Evolutionary conservation across 1,140 invertebrate species (phyloP).

Genomic region (Forficula auricularia): DNA sequence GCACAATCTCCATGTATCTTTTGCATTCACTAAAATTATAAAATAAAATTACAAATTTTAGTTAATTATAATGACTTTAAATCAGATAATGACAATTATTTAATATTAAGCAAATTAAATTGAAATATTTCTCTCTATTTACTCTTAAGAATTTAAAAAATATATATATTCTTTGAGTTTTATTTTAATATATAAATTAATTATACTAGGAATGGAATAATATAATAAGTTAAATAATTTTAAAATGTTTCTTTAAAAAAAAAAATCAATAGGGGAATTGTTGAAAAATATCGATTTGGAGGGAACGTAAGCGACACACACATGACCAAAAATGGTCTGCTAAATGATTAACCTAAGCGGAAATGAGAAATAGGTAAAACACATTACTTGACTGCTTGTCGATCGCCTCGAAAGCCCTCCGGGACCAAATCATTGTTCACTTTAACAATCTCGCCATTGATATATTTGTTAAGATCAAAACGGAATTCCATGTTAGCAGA

Average conservation of each 20-base stretch:
- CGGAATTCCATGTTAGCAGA: slow-evolving; percentile 35
- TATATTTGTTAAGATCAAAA: slow-evolving; percentile 38
- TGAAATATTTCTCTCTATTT: too few relatives aligned
- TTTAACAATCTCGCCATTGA: slow-evolving; percentile 37
- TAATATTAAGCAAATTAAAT: too few relatives aligned
- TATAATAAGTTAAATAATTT: too few relatives aligned
- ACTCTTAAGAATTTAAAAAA: too few relatives aligned
- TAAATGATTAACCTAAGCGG: neutral
- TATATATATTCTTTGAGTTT: too few relatives aligned
- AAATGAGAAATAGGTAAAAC: too few relatives aligned
- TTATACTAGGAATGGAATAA: too few relatives aligned
- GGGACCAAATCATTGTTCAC: slow-evolving; percentile 37
- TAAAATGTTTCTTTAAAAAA: too few relatives aligned
- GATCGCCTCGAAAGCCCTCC: slow-evolving; percentile 38
- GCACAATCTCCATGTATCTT: slow-evolving; percentile 39
- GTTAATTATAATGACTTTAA: neutral
- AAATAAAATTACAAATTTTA: slow-evolving; percentile 6
- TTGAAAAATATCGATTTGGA: slow-evolving; percentile 7
- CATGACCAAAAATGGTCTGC: neutral
- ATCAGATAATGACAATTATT: too few relatives aligned
- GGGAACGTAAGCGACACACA: neutral
- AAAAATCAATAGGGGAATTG: slow-evolving; percentile 1
- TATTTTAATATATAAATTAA: too few relatives aligned
- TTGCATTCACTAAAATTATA: slow-evolving; percentile 37
- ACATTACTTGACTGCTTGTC: slow-evolving; percentile 31